Evolutionary conservation across 2,797 vertebrate species (phyloP), one percentile per base, ranked within the genome.

Genomic region (Gobio occitaniae): DNA sequence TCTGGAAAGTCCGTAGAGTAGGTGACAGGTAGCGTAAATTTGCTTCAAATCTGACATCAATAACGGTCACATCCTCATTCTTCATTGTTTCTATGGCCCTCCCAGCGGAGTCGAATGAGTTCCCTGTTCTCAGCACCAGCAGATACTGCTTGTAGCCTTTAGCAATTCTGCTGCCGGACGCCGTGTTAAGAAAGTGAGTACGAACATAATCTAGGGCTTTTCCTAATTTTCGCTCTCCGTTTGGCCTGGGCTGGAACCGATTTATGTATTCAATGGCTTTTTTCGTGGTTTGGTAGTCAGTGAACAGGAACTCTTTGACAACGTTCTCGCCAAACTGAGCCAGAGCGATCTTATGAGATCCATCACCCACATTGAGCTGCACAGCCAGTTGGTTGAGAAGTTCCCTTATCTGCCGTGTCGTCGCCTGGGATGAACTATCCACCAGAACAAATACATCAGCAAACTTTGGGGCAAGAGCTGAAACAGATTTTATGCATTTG

Each of bases 401-500:
- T 11, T 0, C 83, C 71, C 56, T 90, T 70, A 95, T 78, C 85
- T 92, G 80, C 82, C 90, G 90, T 83, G 94, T 95, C 52, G 93
- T 89, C 9, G 9, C 0, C 19, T 0, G 0, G 2, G 69, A 78
- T 6, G 92, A 25, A 6, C 93, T 92, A 84, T 97, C 96, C 38
- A 96, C 84, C 71, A 97, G 93, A 88, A 97, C 95, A 89, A 97
- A 93, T 41, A 97, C 91, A 71, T 97, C 96, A 17, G 93, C 92
- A 90, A 94, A 96, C 72, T 21, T 92, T 87, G 95, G 93, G 21
- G 85, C 84, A 85, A 95, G 84, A 4, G 94, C 95, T 96, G 90
- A 78, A 82, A 91, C 84, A 65, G 75, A 82, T 48, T 41, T 6
- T 10, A 52, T 11, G 54, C 0, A 70, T 71, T 9, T 56, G 11